Evolutionary conservation across 2,888 invertebrate genomes (phyloP).

Genomic region (Leptopterna dolabrata): DNA sequence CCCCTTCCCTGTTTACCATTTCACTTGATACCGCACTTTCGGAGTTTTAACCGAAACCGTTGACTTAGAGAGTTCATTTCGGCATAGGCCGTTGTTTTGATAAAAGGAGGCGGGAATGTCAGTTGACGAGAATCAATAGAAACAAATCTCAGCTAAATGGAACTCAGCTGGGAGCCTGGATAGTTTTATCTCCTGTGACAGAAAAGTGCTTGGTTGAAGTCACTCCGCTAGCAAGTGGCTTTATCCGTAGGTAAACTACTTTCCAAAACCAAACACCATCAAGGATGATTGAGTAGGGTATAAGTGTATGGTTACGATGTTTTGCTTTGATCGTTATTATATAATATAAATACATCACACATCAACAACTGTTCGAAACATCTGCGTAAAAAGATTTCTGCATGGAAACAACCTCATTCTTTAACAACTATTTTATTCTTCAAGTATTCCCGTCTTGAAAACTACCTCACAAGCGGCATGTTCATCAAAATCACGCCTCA

Average conservation of each 20-base stretch:
- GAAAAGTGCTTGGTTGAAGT: background rate
- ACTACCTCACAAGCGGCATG: too few species aligned
- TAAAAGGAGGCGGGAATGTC: background rate
- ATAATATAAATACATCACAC: too few species aligned
- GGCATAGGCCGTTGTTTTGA: background rate
- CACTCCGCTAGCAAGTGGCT: background rate
- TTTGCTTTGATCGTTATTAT: too few species aligned
- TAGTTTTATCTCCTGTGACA: background rate
- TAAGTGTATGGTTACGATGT: too few species aligned
- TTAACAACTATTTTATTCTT: too few species aligned
- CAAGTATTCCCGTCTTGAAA: too few species aligned
- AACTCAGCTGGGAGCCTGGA: background rate
- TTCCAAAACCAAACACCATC: too few species aligned
- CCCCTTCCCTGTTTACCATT: slow-evolving; percentile 1
- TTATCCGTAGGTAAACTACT: background rate
- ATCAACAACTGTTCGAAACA: too few species aligned
- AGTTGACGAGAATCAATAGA: background rate
- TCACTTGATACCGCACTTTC: background rate
- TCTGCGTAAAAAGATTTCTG: too few species aligned
- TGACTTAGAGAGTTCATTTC: slow-evolving; percentile 14
- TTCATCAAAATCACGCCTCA: too few species aligned
- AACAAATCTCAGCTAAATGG: background rate
- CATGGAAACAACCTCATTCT: too few species aligned
- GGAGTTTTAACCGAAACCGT: slow-evolving; percentile 20
- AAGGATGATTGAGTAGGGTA: too few species aligned